A percentile compares a stretch with the other conserved stretches of the same genome.
These are phyloP conservation scores for Morbakka virulenta DNA, from an alignment of 30 jellyfish, hydroid and myxozoan genomes.

Conservation along the genomic window DNA sequence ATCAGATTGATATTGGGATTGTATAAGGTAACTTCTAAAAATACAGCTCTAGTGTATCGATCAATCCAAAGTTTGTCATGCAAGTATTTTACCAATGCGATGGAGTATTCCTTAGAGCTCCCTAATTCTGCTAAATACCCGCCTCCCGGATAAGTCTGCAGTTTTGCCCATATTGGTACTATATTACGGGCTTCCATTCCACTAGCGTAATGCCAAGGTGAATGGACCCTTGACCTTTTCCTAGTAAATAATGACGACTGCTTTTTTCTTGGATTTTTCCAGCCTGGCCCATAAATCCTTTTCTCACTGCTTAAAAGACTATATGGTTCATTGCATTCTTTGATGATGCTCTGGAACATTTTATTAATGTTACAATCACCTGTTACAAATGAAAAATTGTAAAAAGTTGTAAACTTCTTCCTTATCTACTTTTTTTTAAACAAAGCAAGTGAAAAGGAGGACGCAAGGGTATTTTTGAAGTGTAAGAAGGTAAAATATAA, in stretches of 20 bases:
- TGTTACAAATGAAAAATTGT: background rate
- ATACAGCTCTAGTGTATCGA: slow-evolving; percentile 18
- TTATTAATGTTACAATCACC: background rate
- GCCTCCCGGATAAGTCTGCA: slow-evolving; percentile 16
- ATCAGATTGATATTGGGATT: slow-evolving; percentile 15
- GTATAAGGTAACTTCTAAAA: slow-evolving; percentile 23
- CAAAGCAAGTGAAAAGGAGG: too few species aligned
- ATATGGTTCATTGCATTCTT: background rate
- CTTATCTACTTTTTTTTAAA: too few species aligned
- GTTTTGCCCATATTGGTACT: background rate
- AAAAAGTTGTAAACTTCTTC: too few species aligned
- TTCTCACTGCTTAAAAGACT: background rate
- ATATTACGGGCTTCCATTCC: background rate
- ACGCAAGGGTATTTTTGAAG: too few species aligned
- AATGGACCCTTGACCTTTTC: background rate
- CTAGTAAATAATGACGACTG: background rate
- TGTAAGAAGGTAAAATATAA: too few species aligned
- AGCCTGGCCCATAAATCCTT: background rate
- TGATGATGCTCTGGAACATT: background rate
- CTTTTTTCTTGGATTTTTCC: background rate
- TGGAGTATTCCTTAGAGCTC: background rate
- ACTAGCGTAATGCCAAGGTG: slow-evolving; percentile 15
- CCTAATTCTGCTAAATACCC: slow-evolving; percentile 16
- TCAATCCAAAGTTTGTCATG: background rate
- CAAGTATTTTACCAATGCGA: background rate